phyloP scores from a whole-genome alignment of 2,888 invertebrate species.

The Phortica magna region DNA sequence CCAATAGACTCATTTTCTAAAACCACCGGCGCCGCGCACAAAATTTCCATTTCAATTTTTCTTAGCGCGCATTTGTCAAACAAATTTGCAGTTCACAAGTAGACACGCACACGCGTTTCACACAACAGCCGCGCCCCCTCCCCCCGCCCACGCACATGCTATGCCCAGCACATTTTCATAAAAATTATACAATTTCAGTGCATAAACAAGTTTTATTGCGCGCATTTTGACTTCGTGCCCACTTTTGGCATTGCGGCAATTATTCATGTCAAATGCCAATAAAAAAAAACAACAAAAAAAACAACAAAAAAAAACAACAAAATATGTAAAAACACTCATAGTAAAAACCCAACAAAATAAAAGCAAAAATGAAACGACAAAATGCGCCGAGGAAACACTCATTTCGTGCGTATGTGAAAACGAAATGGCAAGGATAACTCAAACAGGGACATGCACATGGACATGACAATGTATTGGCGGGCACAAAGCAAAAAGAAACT shows the following conservation, averaged over 20 bases:
- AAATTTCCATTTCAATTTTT: conserved; percentile 21
- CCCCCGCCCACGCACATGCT: too few species aligned
- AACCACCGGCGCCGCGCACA: background rate
- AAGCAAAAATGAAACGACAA: too few species aligned
- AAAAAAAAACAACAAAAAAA: background rate
- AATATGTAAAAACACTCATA: background rate
- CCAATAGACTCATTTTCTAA: conserved; percentile 15
- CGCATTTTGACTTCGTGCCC: background rate
- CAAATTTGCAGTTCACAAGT: conserved; percentile 21
- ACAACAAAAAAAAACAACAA: too few species aligned
- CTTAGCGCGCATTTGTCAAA: conserved; percentile 23
- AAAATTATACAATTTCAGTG: conserved; percentile 17
- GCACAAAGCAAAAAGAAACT: background rate
- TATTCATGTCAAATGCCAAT: conserved; percentile 35
- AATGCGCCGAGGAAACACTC: background rate
- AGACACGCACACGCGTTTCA: background rate
- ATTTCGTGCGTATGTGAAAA: conserved; percentile 24
- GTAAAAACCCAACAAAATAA: background rate
- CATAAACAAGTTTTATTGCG: conserved; percentile 17
- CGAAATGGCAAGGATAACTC: background rate
- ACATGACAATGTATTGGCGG: background rate
- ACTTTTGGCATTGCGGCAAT: conserved; percentile 22
- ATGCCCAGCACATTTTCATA: too few species aligned
- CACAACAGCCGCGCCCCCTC: too few species aligned
- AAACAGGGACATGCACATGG: background rate